Conservation (phyloP, 1,140 invertebrate genomes). For the Drosophila setifemur region DNA sequence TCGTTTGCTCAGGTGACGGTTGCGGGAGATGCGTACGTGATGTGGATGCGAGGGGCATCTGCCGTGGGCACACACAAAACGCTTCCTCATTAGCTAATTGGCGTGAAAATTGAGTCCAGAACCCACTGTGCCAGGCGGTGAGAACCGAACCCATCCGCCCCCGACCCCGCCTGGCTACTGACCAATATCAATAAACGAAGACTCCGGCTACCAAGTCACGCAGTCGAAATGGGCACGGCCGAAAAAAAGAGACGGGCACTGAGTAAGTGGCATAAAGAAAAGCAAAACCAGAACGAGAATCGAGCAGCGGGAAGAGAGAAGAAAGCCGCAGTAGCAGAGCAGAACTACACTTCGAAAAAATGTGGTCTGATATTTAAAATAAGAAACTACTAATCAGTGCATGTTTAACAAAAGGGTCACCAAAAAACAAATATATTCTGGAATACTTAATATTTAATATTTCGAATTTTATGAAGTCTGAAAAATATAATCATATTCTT, state of each 20-base stretch:
- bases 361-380: too few relatives aligned
- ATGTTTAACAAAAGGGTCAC: too few relatives aligned
- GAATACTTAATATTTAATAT: not conserved
- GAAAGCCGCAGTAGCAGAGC: slow-evolving; percentile 56
- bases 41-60: slow-evolving; percentile 34
- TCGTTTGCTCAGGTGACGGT: slow-evolving; percentile 52
- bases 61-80: slow-evolving; percentile 32
- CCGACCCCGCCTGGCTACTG: slow-evolving; percentile 2
- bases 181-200: slow-evolving; percentile 44
- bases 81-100: slow-evolving; percentile 76
- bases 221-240: slow-evolving; percentile 72
- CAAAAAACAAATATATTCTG: too few relatives aligned
- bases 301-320: slow-evolving; percentile 41
- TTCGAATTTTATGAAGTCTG: not conserved
- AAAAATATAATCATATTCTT: too few relatives aligned
- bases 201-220: slow-evolving; percentile 66
- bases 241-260: slow-evolving; percentile 39
- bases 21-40: slow-evolving; percentile 49
- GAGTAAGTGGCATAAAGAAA: slow-evolving; percentile 54
- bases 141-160: slow-evolving; percentile 29
- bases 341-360: not conserved
- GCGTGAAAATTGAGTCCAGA: slow-evolving; percentile 55
- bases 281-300: slow-evolving; percentile 59
- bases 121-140: slow-evolving; percentile 54
- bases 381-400: not conserved